Conservation (phyloP, 2,888 invertebrate species). For the Adelognathus sp. region DNA sequence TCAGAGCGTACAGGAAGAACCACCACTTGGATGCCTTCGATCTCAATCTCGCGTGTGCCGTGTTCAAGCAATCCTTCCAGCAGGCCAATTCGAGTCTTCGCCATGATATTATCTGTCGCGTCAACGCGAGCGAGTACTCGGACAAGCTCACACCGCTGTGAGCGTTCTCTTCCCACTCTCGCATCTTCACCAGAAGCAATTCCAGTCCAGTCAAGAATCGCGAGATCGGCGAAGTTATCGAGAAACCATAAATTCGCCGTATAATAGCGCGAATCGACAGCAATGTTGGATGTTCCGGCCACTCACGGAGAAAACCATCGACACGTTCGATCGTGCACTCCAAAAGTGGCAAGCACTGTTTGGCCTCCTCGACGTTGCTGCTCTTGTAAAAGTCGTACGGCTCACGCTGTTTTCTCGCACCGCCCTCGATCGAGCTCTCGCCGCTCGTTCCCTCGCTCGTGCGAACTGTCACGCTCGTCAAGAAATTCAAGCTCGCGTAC, state of each 20-base stretch:
- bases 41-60: constrained; percentile 86
- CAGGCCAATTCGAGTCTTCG: constrained; percentile 93
- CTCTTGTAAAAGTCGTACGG: constrained; percentile 91
- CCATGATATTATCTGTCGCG: constrained; percentile 94
- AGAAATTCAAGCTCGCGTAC: constrained; percentile 84
- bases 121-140: constrained; percentile 87
- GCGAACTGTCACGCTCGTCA: constrained; percentile 82
- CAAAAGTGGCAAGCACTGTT: constrained; percentile 87
- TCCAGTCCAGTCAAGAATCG: constrained; percentile 96
- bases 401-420: constrained; percentile 55
- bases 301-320: constrained; percentile 86
- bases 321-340: constrained; percentile 85
- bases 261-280: constrained; percentile 88
- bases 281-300: constrained; percentile 95
- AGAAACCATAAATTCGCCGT: constrained; percentile 86
- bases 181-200: constrained; percentile 90
- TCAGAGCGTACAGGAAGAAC: constrained; percentile 91
- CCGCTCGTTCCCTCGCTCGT: constrained; percentile 81
- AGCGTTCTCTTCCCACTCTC: constrained; percentile 97
- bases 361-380: constrained; percentile 90
- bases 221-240: constrained; percentile 91
- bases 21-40: constrained; percentile 92
- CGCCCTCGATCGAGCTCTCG: constrained; percentile 42
- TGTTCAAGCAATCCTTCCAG: constrained; percentile 93
- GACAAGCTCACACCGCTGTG: constrained; percentile 92